Evolutionary conservation across 1,140 invertebrate genomes (phyloP).

Genomic region (Orussus abietinus): DNA sequence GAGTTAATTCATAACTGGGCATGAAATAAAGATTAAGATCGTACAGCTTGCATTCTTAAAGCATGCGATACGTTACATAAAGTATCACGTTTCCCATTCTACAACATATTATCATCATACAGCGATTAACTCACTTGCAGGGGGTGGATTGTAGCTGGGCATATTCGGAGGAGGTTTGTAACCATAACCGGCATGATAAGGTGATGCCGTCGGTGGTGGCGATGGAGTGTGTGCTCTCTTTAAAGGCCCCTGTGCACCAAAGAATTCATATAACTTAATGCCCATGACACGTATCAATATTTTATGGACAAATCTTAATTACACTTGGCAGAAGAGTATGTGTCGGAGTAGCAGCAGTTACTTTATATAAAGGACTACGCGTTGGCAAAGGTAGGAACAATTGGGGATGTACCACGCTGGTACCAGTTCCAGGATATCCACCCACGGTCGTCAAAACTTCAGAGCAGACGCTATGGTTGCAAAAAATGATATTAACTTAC

Average conservation of each 20-base stretch:
- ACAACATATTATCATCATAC: too few species aligned
- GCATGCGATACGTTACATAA: too few species aligned
- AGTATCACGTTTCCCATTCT: too few species aligned
- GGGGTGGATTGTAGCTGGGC: conserved; percentile 47
- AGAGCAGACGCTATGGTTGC: conserved; percentile 40
- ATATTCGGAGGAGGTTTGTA: conserved; percentile 55
- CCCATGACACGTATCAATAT: too few species aligned
- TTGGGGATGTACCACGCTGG: conserved; percentile 49
- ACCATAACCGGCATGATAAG: conserved; percentile 54
- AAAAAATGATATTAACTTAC: too few species aligned
- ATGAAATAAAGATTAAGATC: too few species aligned
- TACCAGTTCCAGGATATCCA: conserved; percentile 46
- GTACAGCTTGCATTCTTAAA: too few species aligned
- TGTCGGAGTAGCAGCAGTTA: conserved; percentile 45
- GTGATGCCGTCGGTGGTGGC: conserved; percentile 56
- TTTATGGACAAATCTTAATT: conserved; percentile 21
- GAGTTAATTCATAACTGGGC: too few species aligned
- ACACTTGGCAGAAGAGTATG: conserved; percentile 48
- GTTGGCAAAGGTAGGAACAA: conserved; percentile 52
- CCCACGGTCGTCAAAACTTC: conserved; percentile 59
- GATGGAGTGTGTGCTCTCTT: conserved; percentile 67
- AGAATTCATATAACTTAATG: too few species aligned
- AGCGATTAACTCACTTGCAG: conserved; percentile 59
- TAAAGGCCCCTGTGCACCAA: conserved; percentile 51
- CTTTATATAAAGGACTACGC: conserved; percentile 51